These are phyloP conservation scores for Apomyelois bistriatella DNA, from an alignment of 2,888 invertebrate genomes.

Conservation along the genomic window DNA sequence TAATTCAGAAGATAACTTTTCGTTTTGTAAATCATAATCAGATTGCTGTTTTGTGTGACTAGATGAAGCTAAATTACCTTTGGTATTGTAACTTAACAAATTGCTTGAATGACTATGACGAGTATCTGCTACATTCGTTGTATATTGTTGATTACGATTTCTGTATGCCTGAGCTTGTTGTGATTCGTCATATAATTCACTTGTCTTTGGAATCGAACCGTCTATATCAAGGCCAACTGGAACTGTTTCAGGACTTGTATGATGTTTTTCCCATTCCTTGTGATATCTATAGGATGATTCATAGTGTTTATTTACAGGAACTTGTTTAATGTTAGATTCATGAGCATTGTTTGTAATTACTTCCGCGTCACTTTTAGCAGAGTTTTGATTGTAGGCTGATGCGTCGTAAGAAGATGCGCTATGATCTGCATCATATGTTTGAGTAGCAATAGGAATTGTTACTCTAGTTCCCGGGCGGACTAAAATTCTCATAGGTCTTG, in stretches of 20 bases:
- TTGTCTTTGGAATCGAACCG: constrained; percentile 45
- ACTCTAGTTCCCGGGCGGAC: constrained; percentile 56
- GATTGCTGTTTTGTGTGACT: constrained; percentile 41
- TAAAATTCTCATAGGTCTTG: constrained; percentile 51
- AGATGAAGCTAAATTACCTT: constrained; percentile 38
- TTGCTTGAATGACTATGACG: constrained; percentile 31
- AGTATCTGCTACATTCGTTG: constrained; percentile 30
- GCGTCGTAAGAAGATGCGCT: constrained; percentile 19
- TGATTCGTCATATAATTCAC: constrained; percentile 52
- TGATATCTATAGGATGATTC: constrained; percentile 65
- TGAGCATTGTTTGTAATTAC: constrained; percentile 33
- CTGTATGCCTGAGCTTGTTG: constrained; percentile 20
- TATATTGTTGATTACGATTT: constrained; percentile 26
- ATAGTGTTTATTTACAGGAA: constrained; percentile 46
- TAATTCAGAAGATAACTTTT: constrained; percentile 25
- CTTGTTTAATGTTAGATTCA: constrained; percentile 28
- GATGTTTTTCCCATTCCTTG: constrained; percentile 71
- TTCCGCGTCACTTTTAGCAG: constrained; percentile 50
- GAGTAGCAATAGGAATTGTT: constrained; percentile 51
- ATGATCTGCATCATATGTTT: constrained; percentile 38
- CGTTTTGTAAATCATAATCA: constrained; percentile 37
- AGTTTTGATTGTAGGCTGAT: constrained; percentile 42
- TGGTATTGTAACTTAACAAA: constrained; percentile 37
- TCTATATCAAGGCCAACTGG: constrained; percentile 38
- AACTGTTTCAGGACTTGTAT: constrained; percentile 39